phyloP scores from a whole-genome alignment of 2,113 vertebrate genomes.

The Pomatostomus ruficeps region DNA sequence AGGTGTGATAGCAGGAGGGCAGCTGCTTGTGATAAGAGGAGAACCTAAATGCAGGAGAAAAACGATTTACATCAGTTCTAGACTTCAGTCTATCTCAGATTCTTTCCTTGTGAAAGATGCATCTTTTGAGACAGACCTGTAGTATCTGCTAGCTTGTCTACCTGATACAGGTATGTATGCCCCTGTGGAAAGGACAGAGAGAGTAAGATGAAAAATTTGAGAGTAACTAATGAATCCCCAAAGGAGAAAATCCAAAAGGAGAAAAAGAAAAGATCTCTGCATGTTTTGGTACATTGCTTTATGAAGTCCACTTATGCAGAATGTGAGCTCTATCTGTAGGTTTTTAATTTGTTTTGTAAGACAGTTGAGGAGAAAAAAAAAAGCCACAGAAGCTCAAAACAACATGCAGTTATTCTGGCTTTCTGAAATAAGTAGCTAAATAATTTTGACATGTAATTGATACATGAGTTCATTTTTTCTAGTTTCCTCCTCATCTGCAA shows the following conservation, averaged over 20 bases:
- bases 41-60: neutral
- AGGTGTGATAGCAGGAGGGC: neutral
- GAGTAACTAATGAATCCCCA: neutral
- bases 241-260: neutral
- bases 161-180: accelerated
- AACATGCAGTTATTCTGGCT: neutral
- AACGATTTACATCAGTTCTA: accelerated
- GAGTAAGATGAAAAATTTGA: neutral
- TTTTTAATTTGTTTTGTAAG: neutral
- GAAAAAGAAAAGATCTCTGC: neutral
- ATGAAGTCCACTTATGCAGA: neutral
- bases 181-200: neutral
- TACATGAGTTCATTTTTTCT: slow-evolving; percentile 26
- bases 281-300: neutral
- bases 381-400: neutral
- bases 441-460: slow-evolving; percentile 1
- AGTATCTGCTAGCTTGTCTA: neutral
- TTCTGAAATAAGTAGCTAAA: neutral
- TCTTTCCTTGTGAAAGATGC: neutral
- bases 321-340: neutral
- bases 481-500: slow-evolving; percentile 33
- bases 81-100: neutral
- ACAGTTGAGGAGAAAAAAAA: neutral
- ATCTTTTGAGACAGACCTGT: neutral
- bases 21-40: neutral